Base-by-base conservation (phyloP, 1,140 invertebrate species). In the Aphis craccivora region DNA sequence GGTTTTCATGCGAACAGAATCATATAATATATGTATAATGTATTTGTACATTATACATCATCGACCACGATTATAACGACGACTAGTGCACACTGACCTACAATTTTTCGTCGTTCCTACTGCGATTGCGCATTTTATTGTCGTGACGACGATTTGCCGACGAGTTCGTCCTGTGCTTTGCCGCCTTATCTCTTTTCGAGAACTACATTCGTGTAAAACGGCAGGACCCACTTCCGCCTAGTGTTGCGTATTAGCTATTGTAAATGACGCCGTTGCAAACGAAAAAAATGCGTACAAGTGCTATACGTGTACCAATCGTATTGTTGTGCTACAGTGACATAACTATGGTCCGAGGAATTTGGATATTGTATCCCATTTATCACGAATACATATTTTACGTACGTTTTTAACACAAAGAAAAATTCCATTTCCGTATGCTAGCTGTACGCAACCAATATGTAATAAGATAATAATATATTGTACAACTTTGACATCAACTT, bases 31-130 rank as follows among this genome's bases (percentile, higher is more conserved):
- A 14, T 67, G 25, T 11, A 60, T 9, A 14, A 60, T 30, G 25
- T n/a, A 14, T 67, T 8, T n/a, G 14, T 76, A 30, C n/a, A n/a
- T 67, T n/a, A 67, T 76, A n/a, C 60, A 76, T 76, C 60, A n/a
- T 20, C 60, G 60, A n/a, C 60, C 25, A 14, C n/a, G 14, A n/a
- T n/a, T n/a, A 76, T 76, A 30, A 88, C 45, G 18, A 51, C 22
- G 45, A n/a, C 84, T 87, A 30, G 30, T 11, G 23, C 86, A 88
- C 45, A 35, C 45, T 88, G 86, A 88, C 86, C 51, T 55, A 89
- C 2, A 55, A 89, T 25, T 55, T 55, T 89, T n/a, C 37, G 35
- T 89, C 30, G 2, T 22, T 76, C 30, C 60, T n/a, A 30, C 45
- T 0, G n/a, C 35, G 30, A 48, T 20, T 30, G 30, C 43, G 25